phyloP scores from a whole-genome alignment of 1,140 invertebrate genomes.

The Colletes latitarsis region DNA sequence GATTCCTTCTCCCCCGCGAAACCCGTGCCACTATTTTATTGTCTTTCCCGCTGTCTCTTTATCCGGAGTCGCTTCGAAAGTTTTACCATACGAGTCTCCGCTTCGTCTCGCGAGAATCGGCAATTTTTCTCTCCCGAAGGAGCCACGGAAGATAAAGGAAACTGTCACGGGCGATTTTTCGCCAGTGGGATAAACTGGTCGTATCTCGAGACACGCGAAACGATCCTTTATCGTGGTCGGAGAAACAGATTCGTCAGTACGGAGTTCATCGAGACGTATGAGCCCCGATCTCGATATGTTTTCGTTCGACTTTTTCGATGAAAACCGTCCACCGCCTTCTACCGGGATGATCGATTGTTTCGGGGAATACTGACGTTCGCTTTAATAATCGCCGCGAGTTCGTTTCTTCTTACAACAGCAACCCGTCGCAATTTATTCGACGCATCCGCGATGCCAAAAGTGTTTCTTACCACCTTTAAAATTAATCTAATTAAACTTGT shows the following conservation, averaged over 20 bases:
- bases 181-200: conserved; percentile 28
- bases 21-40: conserved; percentile 33
- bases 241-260: conserved; percentile 42
- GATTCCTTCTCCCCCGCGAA: background rate
- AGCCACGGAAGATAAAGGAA: conserved; percentile 34
- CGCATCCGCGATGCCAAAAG: too few relatives aligned
- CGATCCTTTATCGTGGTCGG: conserved; percentile 38
- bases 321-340: background rate
- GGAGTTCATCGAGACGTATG: conserved; percentile 7
- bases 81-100: conserved; percentile 29
- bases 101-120: conserved; percentile 12
- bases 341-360: background rate
- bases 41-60: conserved; percentile 3
- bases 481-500: too few relatives aligned
- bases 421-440: too few relatives aligned
- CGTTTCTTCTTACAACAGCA: background rate
- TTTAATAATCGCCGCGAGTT: background rate
- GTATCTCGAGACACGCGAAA: conserved; percentile 8
- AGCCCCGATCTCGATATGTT: conserved; percentile 17
- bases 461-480: too few relatives aligned
- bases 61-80: conserved; percentile 9
- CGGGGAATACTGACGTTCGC: background rate
- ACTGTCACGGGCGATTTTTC: conserved; percentile 27
- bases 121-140: conserved; percentile 27
- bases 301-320: conserved; percentile 22